These are phyloP conservation scores for Rhinolophus ferrumequinum DNA, from an alignment of 2,113 vertebrate genomes.

Conservation along the genomic window DNA sequence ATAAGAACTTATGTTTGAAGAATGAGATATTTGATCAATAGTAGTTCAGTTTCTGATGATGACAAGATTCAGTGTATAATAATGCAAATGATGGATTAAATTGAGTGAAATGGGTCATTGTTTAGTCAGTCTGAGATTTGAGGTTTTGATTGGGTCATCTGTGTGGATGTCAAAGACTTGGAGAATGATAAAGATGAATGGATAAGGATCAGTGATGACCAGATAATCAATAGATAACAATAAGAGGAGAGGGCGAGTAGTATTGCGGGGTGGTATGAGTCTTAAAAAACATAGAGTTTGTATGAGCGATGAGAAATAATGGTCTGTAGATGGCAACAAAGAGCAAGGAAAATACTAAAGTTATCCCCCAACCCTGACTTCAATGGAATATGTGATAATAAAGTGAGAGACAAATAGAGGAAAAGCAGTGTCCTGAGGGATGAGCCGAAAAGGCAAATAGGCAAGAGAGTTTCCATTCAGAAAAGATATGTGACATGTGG, in stretches of 20 bases:
- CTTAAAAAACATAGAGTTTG: not conserved
- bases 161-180: not conserved
- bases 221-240: not conserved
- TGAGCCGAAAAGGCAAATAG: not conserved
- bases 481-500: not conserved
- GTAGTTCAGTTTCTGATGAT: conserved; percentile 19
- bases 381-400: not conserved
- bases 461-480: not conserved
- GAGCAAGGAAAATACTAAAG: not conserved
- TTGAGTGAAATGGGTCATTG: not conserved
- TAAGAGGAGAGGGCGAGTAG: not conserved
- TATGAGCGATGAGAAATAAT: not conserved
- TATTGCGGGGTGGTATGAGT: not conserved
- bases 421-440: not conserved
- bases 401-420: not conserved
- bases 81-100: not conserved
- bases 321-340: not conserved
- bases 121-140: not conserved
- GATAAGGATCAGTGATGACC: not conserved
- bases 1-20: not conserved
- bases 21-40: not conserved
- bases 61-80: not conserved
- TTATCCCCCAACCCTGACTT: not conserved
- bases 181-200: not conserved
- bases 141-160: not conserved